phyloP scores from a whole-genome alignment of 1,140 invertebrate genomes.

The Drosophila saltans region DNA sequence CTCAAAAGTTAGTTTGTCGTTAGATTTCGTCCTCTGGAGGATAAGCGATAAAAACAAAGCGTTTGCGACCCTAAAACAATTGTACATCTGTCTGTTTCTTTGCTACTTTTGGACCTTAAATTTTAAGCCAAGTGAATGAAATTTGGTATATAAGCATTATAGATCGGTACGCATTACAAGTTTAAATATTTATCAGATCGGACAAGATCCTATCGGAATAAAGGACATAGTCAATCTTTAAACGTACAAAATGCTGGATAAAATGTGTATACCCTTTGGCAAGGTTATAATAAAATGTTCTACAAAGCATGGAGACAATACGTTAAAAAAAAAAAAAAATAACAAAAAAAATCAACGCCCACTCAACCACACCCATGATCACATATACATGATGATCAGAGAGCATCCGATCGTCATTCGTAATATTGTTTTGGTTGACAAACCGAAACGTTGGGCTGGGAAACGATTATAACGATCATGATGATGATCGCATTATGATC shows the following conservation, averaged over 20 bases:
- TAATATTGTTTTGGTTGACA: constrained; percentile 33
- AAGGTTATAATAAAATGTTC: constrained; percentile 3
- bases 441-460: neutral
- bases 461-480: neutral
- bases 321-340: neutral
- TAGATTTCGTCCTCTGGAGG: too few species aligned
- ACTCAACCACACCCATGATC: neutral
- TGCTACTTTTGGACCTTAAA: too few species aligned
- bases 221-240: too few species aligned
- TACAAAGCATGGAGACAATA: constrained; percentile 3
- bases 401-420: neutral
- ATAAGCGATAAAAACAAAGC: too few species aligned
- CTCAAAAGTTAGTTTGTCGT: too few species aligned
- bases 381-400: neutral
- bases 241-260: neutral
- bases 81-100: too few species aligned
- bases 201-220: too few species aligned
- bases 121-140: too few species aligned
- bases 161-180: too few species aligned
- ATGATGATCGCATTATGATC: neutral
- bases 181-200: too few species aligned
- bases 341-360: neutral
- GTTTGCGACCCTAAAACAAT: too few species aligned
- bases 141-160: too few species aligned
- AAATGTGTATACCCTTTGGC: constrained; percentile 13